phyloP scores from a whole-genome alignment of 2,888 invertebrate genomes.

The Augochlorella aurata region DNA sequence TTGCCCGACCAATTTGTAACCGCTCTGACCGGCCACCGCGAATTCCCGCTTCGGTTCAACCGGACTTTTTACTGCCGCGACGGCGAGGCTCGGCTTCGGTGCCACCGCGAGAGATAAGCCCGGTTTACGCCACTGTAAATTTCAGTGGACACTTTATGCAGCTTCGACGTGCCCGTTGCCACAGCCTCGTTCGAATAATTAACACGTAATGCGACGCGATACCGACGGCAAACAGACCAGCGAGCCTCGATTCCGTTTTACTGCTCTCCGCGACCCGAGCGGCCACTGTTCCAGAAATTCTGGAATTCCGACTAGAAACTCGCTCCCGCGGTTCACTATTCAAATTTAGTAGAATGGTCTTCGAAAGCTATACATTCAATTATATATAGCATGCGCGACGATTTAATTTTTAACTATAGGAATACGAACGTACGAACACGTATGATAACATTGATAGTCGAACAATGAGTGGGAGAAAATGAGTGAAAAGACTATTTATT shows the following conservation, averaged over 20 bases:
- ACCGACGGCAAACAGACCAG: slow-evolving; percentile 6
- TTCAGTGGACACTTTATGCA: slow-evolving; percentile 22
- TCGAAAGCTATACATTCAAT: no score
- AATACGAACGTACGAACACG: no score
- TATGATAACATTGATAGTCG: no score
- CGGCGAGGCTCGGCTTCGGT: background rate
- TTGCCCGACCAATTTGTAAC: slow-evolving; percentile 11
- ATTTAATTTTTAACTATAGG: no score
- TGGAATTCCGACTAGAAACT: no score
- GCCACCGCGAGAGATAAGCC: slow-evolving; percentile 20
- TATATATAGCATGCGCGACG: no score
- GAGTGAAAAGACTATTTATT: no score
- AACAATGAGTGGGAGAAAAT: no score
- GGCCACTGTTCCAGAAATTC: background rate
- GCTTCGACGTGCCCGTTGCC: background rate
- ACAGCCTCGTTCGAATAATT: slow-evolving; percentile 32
- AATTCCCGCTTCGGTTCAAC: slow-evolving; percentile 1
- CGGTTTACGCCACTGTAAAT: slow-evolving; percentile 39
- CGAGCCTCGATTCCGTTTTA: slow-evolving; percentile 8
- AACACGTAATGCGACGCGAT: slow-evolving; percentile 31
- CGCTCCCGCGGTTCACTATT: no score
- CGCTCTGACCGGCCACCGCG: background rate
- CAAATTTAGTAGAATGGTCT: no score
- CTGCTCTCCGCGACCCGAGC: background rate
- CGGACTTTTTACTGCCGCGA: slow-evolving; percentile 28